Percentiles rank a stretch among this genome's conserved stretches.
Evolutionary conservation across 2,797 vertebrate species (phyloP).

Genomic region (Sebastes minor): DNA sequence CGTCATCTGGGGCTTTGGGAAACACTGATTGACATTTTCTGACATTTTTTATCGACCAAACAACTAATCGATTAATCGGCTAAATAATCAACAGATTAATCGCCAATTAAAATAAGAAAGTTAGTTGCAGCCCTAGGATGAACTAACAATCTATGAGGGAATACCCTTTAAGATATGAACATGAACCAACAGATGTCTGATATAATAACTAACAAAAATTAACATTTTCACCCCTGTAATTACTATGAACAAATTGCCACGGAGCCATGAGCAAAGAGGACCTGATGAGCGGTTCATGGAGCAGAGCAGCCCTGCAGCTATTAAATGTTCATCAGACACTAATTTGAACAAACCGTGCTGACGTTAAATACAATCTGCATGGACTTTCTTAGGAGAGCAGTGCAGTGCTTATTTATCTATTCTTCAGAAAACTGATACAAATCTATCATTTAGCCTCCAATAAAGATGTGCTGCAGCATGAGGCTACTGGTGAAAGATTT

Average conservation of each 20-base stretch:
- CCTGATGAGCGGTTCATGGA: constrained; percentile 50
- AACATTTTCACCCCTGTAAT: constrained; percentile 59
- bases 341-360: constrained; percentile 53
- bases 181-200: constrained; percentile 15
- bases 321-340: constrained; percentile 69
- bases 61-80: too few relatives aligned
- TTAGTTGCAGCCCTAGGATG: background rate
- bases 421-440: background rate
- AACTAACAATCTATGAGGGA: background rate
- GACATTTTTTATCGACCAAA: too few relatives aligned
- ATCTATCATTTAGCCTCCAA: background rate
- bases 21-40: too few relatives aligned
- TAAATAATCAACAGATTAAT: too few relatives aligned
- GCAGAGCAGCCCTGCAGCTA: constrained; percentile 37
- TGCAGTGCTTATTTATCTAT: background rate
- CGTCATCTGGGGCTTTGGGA: too few relatives aligned
- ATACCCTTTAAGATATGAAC: background rate
- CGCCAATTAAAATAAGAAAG: too few relatives aligned
- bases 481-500: background rate
- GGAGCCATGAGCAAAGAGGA: constrained; percentile 28
- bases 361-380: constrained; percentile 24
- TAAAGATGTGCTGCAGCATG: background rate
- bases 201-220: constrained; percentile 47
- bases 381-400: background rate
- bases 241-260: constrained; percentile 48